Evolutionary conservation across 2,797 vertebrate genomes (phyloP).

Genomic region (Danio jaintianensis): DNA sequence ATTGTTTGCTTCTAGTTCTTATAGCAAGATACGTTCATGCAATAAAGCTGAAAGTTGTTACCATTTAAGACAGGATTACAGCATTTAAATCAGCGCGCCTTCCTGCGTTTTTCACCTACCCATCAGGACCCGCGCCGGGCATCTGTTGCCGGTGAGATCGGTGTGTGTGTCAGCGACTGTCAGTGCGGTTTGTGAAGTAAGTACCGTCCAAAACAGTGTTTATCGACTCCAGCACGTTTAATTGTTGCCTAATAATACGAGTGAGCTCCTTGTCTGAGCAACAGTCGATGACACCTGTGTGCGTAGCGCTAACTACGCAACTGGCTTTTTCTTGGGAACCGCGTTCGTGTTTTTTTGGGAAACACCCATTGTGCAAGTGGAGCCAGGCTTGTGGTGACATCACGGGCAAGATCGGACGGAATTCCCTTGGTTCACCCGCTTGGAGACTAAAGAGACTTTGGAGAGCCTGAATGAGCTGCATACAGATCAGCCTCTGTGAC

Average conservation of each 20-base stretch:
- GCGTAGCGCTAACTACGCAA: not conserved
- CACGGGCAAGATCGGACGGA: not conserved
- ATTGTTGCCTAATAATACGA: not conserved
- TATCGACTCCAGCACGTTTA: not conserved
- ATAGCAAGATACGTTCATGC: not conserved
- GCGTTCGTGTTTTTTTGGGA: not conserved
- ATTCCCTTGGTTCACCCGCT: conserved; percentile 15
- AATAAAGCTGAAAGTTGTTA: not conserved
- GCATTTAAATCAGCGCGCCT: not conserved
- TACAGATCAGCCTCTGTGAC: not conserved
- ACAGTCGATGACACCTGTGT: not conserved
- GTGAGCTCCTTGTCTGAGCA: not conserved
- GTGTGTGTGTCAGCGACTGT: not conserved
- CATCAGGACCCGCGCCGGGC: not conserved
- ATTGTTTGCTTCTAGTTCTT: not conserved
- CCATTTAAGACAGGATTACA: not conserved
- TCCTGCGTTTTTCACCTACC: conserved; percentile 20
- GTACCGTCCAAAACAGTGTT: not conserved
- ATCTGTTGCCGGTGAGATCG: not conserved
- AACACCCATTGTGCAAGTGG: conserved; percentile 21
- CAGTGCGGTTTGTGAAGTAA: not conserved
- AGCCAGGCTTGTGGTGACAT: not conserved
- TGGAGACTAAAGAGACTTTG: not conserved
- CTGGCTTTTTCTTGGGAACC: not conserved
- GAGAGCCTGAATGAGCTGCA: conserved; percentile 2